Evolutionary conservation across 2,888 invertebrate genomes (phyloP), one percentile per base, ranked within the genome.

Genomic region (Alsophila aescularia): DNA sequence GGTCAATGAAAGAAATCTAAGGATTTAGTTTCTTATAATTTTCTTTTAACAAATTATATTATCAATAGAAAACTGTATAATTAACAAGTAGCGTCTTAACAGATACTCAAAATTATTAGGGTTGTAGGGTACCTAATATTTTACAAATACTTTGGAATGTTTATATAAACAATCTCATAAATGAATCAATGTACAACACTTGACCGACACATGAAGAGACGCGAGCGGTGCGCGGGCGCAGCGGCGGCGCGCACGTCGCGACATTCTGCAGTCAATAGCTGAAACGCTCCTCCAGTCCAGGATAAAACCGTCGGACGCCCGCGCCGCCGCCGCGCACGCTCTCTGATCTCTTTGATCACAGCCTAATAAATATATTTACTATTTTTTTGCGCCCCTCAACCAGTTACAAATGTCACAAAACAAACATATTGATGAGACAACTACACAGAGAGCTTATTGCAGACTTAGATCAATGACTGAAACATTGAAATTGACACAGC

Each of bases 31-130:
- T 91, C 90, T 82, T 91, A 90, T 91, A 91, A 91, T 91, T 91
- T 91, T 91, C 90, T 90, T 88, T 90, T 90, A 91, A 91, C 91
- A 91, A 91, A 91, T 91, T 89, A 90, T 91, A 91, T 91, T 89
- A 90, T 91, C 91, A 91, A 91, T 91, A 91, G 90, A 91, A 91
- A 91, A 91, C 90, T 91, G 90, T 90, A 91, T 90, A 90, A 90
- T 91, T 90, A 91, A 91, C 91, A 91, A 91, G 90, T 89, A 90
- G 90, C 83, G 82, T 90, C 90, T 90, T 90, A 90, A 90, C 89
- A 90, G 87, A 90, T 90, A 90, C 84, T 87, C 87, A 83, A 90
- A 88, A 90, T 87, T 86, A 90, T 90, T 90, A 90, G 88, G 83
- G 84, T 81, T 90, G 91, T 88, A 89, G 86, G n/a, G 88, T 88